Evolutionary conservation across 2,113 vertebrate genomes (phyloP).

Genomic region (Rhynchomys soricoides): DNA sequence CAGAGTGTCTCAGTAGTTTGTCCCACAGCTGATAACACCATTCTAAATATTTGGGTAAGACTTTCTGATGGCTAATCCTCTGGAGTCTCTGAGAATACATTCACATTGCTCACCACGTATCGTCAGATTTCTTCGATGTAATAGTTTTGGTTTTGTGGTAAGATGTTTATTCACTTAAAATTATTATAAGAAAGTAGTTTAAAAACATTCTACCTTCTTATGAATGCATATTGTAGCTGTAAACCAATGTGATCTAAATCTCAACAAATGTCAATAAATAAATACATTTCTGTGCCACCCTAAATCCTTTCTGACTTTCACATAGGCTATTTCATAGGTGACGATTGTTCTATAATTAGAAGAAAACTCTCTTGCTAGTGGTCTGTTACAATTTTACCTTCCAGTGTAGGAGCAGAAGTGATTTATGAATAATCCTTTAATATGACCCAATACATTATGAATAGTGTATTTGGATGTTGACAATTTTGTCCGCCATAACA

Average conservation of each 20-base stretch:
- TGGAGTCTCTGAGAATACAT: background rate
- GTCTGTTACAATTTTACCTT: background rate
- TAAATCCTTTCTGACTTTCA: background rate
- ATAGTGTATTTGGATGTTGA: background rate
- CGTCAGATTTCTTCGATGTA: background rate
- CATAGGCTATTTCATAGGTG: background rate
- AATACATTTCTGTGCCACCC: background rate
- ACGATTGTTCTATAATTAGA: background rate
- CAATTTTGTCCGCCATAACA: background rate
- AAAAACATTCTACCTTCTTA: background rate
- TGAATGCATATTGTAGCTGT: background rate
- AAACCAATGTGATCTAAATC: conserved; percentile 19
- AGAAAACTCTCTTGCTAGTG: background rate
- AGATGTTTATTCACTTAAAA: background rate
- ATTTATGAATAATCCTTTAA: conserved; percentile 22
- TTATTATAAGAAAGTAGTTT: background rate
- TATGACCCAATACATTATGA: background rate
- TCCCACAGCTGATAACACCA: background rate
- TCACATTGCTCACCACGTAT: background rate
- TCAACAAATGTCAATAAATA: background rate
- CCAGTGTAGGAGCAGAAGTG: background rate
- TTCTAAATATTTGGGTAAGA: conserved; percentile 18
- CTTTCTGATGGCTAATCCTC: conserved; percentile 22
- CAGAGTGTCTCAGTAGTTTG: background rate
- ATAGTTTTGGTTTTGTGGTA: background rate